Evolutionary conservation across 2,113 vertebrate species (phyloP), one percentile per base, ranked within the genome.

Genomic region (Psammodynastes pulverulentus): DNA sequence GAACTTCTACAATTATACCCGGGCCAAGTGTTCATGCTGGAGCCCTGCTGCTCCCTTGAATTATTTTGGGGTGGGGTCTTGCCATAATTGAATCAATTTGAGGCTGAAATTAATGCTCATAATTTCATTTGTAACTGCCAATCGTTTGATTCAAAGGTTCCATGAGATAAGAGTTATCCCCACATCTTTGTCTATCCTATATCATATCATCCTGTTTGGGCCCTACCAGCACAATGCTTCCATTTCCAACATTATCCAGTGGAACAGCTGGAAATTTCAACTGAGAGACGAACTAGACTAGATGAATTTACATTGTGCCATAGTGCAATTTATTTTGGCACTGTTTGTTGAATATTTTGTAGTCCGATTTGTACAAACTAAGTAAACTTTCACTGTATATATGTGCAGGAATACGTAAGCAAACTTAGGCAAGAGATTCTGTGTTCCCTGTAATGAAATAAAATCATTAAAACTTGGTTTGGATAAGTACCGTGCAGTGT

Each of bases 401-500:
- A 12, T 15, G 12, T 39, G 10, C 34, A 43, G 43, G 39, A 88
- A 58, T 49, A 23, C 45, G 62, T 51, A 79, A 52, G 26, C 21
- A 24, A 24, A 79, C 34, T 6, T 79, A 5, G n/a, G n/a, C 89
- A 54, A 8, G 23, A 43, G 67, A 49, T 26, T 43, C 21, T 39
- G 8, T 9, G 21, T 43, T 84, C 34, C 10, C 10, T 29, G 49
- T 84, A 26, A 15, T 29, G 17, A 9, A 90, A 79, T 48, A 39
- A 15, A 24, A 24, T 34, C 5, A 84, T 62, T 72, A 24, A 53
- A 53, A 86, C 43, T 9, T 34, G 17, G 94, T 4, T 95, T 94
- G 72, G 93, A 72, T 90, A 92, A 79, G 92, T 91, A 34, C 88
- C 92, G 34, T 91, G 90, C 90, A 93, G 2, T 43, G 1, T 90